These are phyloP conservation scores for Drosophila rubida DNA, from an alignment of 2,888 invertebrate species.

Conservation along the genomic window DNA sequence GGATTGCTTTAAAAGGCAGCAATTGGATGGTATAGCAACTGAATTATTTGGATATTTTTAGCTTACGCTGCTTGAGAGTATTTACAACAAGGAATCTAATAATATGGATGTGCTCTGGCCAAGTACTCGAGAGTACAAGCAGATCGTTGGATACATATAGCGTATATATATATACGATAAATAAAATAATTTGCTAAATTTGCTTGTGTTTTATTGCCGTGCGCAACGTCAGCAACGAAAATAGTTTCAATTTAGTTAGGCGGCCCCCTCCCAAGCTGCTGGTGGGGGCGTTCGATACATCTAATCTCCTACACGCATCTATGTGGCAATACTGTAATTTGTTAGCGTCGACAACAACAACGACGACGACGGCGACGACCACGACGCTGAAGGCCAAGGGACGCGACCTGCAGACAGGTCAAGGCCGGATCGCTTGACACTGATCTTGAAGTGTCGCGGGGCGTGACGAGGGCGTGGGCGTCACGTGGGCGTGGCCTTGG, in stretches of 20 bases:
- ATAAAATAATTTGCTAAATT: slow-evolving; percentile 39
- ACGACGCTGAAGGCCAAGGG: slow-evolving; percentile 27
- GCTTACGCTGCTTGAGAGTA: too few relatives aligned
- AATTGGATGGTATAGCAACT: too few relatives aligned
- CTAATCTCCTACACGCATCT: slow-evolving; percentile 24
- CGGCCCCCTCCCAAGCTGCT: neutral
- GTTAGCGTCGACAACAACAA: slow-evolving; percentile 43
- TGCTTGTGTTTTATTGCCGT: slow-evolving; percentile 36
- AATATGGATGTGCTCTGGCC: slow-evolving; percentile 14
- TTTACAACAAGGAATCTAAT: slow-evolving; percentile 16
- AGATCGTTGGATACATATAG: slow-evolving; percentile 15
- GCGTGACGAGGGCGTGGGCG: slow-evolving; percentile 2
- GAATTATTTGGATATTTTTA: too few relatives aligned
- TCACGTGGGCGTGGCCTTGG: neutral
- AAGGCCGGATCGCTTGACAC: slow-evolving; percentile 39
- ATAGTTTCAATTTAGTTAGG: slow-evolving; percentile 52
- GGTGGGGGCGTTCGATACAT: neutral
- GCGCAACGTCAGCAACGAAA: slow-evolving; percentile 67
- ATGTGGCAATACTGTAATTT: slow-evolving; percentile 73
- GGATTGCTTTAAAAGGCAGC: too few relatives aligned
- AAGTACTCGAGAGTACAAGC: slow-evolving; percentile 34
- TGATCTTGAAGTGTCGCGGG: slow-evolving; percentile 34
- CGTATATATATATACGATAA: slow-evolving; percentile 10
- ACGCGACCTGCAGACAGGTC: slow-evolving; percentile 13
- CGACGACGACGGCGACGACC: too few relatives aligned